Evolutionary conservation across 2,888 invertebrate species (phyloP).

Genomic region (Cynaeus angustus): DNA sequence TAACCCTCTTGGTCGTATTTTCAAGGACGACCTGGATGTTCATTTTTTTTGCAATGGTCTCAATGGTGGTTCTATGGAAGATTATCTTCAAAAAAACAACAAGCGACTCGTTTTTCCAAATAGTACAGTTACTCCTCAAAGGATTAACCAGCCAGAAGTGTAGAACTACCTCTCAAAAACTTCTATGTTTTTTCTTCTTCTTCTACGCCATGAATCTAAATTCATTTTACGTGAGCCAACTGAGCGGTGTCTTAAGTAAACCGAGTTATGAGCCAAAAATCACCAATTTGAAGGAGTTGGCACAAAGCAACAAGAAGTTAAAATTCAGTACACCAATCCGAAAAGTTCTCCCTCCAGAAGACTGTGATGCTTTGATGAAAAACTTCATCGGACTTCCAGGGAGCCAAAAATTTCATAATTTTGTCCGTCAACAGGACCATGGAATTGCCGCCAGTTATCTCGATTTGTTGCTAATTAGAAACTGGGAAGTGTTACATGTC

Average conservation of each 20-base stretch:
- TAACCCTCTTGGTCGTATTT: not conserved
- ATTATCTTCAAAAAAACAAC: not conserved
- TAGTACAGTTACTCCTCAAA: not conserved
- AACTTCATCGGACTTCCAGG: too few species aligned
- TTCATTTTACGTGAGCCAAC: conserved; percentile 4
- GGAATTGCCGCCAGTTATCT: too few species aligned
- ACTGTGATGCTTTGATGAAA: too few species aligned
- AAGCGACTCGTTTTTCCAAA: conserved; percentile 1
- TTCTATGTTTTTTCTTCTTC: not conserved
- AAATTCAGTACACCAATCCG: not conserved
- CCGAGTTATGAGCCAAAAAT: conserved; percentile 19
- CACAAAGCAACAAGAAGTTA: not conserved
- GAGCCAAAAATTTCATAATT: too few species aligned
- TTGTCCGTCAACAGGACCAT: too few species aligned
- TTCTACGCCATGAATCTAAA: not conserved
- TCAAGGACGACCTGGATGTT: not conserved
- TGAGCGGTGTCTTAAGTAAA: conserved; percentile 19
- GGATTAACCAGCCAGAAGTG: not conserved
- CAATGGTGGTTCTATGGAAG: not conserved
- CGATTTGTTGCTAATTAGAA: too few species aligned
- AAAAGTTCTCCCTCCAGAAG: too few species aligned
- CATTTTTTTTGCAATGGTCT: not conserved
- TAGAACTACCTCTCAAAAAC: not conserved
- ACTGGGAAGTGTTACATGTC: too few species aligned
- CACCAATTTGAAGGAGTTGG: not conserved